Evolutionary conservation across 2,113 vertebrate species (phyloP), one percentile per base, ranked within the genome.

Genomic region (Vombatus ursinus): DNA sequence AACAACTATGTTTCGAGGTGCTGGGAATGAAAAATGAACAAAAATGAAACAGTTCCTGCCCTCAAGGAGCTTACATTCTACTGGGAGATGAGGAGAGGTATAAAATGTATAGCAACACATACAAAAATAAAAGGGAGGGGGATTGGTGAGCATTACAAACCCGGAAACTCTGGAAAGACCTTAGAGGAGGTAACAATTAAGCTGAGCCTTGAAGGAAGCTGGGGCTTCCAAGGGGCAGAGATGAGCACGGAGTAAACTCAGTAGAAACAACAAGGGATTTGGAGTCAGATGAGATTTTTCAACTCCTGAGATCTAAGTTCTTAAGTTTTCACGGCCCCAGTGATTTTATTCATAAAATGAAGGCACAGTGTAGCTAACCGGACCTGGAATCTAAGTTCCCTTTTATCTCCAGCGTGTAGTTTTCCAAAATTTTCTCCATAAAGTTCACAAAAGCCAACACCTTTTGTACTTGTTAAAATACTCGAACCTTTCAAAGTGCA

Each of bases 321-420:
- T 92, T 84, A 31, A 57, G 52, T n/a, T 91, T 93, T 91, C 28
- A 50, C 77, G 93, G 92, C 49, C 61, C 96, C 23, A 22, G 23
- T 68, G 95, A 48, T 94, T 19, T 95, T 47, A 50, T 28, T 92
- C 84, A n/a, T 90, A 93, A 96, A 90, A 92, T 95, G 37, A 84
- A 53, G 16, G 61, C 14, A n/a, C 31, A 19, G 31, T n/a, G 31
- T n/a, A 16, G 61, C 6, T 28, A 28, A 1, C 12, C 5, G 61
- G 37, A n/a, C 14, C 4, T 1, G 12, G 5, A n/a, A 0, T n/a
- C 37, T 37, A n/a, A 77, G 61, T 12, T n/a, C 14, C 14, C 5
- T 19, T 19, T n/a, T 77, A 5, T n/a, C 31, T 77, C 31, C n/a
- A 77, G 61, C 37, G 7, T 28, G 10, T 57, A 31, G 54, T 68